Evolutionary conservation across 2,797 vertebrate genomes (phyloP).

Genomic region (Gambusia yucatana): DNA sequence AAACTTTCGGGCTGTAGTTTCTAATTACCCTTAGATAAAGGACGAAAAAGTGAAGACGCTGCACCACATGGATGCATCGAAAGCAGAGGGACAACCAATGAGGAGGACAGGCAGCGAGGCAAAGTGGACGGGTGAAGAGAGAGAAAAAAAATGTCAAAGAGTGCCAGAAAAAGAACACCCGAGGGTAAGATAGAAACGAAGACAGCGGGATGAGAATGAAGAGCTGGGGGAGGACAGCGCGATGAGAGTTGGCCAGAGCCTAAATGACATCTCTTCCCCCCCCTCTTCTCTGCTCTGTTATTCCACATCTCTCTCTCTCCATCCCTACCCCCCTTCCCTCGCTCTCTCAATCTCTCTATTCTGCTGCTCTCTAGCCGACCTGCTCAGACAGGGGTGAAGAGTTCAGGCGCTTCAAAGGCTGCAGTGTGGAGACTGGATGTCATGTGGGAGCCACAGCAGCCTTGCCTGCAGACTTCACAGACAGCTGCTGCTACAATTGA

Average conservation of each 20-base stretch:
- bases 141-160: constrained; percentile 46
- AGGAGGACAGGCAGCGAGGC: constrained; percentile 41
- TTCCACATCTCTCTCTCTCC: constrained; percentile 60
- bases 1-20: constrained; percentile 23
- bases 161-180: constrained; percentile 67
- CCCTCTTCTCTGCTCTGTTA: constrained; percentile 63
- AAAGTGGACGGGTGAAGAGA: constrained; percentile 41
- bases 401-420: constrained; percentile 85
- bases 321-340: constrained; percentile 63
- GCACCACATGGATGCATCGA: constrained; percentile 61
- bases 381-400: constrained; percentile 84
- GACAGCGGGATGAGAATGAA: constrained; percentile 53
- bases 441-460: constrained; percentile 80
- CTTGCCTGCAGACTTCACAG: constrained; percentile 77
- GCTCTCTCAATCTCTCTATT: constrained; percentile 72
- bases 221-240: constrained; percentile 56
- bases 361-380: constrained; percentile 77
- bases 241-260: constrained; percentile 63
- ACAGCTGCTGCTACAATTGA: constrained; percentile 77
- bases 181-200: constrained; percentile 54
- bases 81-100: constrained; percentile 31
- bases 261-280: constrained; percentile 69
- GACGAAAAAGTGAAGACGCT: constrained; percentile 59
- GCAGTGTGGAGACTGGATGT: constrained; percentile 80
- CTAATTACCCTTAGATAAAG: constrained; percentile 28